Conservation (phyloP, 2,113 vertebrate species). For the Cheilinus undulatus region DNA sequence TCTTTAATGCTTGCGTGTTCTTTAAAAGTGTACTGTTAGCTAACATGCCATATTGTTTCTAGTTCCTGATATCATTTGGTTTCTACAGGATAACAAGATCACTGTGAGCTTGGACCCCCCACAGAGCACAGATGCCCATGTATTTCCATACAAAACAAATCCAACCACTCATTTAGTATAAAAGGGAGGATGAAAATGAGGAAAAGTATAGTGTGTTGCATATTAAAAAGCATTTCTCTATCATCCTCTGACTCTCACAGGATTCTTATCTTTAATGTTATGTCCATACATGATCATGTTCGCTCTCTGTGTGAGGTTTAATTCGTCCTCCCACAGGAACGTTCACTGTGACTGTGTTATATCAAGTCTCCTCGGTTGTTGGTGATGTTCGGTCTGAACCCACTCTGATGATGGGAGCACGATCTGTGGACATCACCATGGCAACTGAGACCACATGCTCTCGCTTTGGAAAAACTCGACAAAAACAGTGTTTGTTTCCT, state of each 20-base stretch:
- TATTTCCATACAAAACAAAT: not conserved
- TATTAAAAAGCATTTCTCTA: slow-evolving; percentile 23
- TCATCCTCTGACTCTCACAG: slow-evolving; percentile 24
- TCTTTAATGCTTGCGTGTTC: not conserved
- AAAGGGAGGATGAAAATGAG: not conserved
- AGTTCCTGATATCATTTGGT: too few species aligned
- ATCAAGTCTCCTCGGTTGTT: slow-evolving; percentile 2
- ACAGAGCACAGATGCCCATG: not conserved
- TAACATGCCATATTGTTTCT: not conserved
- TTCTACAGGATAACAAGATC: not conserved
- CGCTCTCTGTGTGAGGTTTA: slow-evolving; percentile 17
- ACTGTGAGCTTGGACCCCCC: not conserved
- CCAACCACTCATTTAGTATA: not conserved
- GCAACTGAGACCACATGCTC: slow-evolving; percentile 44
- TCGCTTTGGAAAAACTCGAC: slow-evolving; percentile 11
- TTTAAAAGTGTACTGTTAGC: not conserved
- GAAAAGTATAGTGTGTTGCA: not conserved
- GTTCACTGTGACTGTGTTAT: slow-evolving; percentile 3
- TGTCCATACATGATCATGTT: slow-evolving; percentile 18
- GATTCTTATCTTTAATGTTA: slow-evolving; percentile 14
- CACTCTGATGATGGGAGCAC: slow-evolving; percentile 20
- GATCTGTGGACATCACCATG: slow-evolving; percentile 52
- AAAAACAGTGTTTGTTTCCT: slow-evolving; percentile 19
- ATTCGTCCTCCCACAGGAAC: slow-evolving; percentile 45
- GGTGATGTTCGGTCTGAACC: slow-evolving; percentile 43